Conservation (phyloP, 2,797 vertebrate species). For the Poecile montanus region DNA sequence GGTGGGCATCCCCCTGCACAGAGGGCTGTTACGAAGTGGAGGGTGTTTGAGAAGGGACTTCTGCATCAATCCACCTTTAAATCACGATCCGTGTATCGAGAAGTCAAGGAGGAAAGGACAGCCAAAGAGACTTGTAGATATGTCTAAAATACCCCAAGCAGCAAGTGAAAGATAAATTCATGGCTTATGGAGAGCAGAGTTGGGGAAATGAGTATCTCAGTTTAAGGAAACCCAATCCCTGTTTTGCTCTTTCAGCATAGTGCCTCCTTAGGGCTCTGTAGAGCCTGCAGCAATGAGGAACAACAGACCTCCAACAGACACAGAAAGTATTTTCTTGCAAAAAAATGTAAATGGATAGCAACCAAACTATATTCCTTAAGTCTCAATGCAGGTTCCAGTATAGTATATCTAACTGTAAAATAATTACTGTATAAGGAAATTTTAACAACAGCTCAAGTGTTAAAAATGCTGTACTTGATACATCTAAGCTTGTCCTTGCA, state of each 20-base stretch:
- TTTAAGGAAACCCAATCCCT: background rate
- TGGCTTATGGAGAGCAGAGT: background rate
- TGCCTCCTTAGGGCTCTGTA: background rate
- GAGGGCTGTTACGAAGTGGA: background rate
- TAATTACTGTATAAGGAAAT: background rate
- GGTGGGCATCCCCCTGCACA: background rate
- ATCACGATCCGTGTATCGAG: background rate
- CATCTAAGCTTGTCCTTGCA: background rate
- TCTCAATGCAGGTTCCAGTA: background rate
- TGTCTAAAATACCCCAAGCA: background rate
- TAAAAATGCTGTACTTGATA: background rate
- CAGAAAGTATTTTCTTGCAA: background rate
- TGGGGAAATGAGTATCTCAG: background rate
- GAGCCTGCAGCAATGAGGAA: background rate
- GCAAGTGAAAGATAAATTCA: background rate
- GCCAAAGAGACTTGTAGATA: background rate
- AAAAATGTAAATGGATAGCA: background rate
- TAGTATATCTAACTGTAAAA: background rate
- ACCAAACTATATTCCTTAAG: background rate
- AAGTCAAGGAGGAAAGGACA: background rate
- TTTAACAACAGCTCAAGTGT: background rate
- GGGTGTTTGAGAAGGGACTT: rapidly evolving
- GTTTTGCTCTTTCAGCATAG: background rate
- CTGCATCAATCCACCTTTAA: background rate
- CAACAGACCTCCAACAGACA: background rate